A percentile compares a stretch with the other conserved stretches of the same genome.
phyloP scores from a whole-genome alignment of 2,888 invertebrate species.

The Beris morrisii region DNA sequence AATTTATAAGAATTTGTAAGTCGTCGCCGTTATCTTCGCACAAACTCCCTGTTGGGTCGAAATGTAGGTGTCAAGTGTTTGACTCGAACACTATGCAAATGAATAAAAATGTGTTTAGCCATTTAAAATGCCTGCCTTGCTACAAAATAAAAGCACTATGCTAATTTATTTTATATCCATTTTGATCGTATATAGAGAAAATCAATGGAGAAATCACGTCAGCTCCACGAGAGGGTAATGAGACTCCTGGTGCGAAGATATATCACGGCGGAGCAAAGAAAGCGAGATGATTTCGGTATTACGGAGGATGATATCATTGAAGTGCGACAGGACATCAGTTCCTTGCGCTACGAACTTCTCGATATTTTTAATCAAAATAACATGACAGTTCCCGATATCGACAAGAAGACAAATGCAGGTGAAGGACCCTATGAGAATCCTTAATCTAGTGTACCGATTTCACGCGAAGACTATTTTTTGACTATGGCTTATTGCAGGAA shows the following conservation, averaged over 20 bases:
- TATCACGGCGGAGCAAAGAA: slow-evolving; percentile 85
- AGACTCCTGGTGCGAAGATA: slow-evolving; percentile 85
- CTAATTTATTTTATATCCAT: slow-evolving; percentile 4
- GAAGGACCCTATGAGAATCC: slow-evolving; percentile 5
- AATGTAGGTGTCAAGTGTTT: background rate
- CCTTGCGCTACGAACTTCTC: slow-evolving; percentile 87
- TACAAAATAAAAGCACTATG: background rate
- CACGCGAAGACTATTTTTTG: background rate
- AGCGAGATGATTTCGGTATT: slow-evolving; percentile 87
- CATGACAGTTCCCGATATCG: slow-evolving; percentile 77
- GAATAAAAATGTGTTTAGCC: slow-evolving; percentile 28
- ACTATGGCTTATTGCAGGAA: slow-evolving; percentile 69
- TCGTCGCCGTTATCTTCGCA: background rate
- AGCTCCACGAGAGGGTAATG: slow-evolving; percentile 83
- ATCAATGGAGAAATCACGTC: slow-evolving; percentile 69
- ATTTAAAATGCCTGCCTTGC: slow-evolving; percentile 10
- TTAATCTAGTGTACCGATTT: background rate
- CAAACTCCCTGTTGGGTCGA: background rate
- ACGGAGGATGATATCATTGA: slow-evolving; percentile 98
- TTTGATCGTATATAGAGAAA: slow-evolving; percentile 62
- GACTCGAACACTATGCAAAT: slow-evolving; percentile 17
- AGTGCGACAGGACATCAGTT: slow-evolving; percentile 95
- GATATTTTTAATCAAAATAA: slow-evolving; percentile 89
- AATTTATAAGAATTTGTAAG: slow-evolving; percentile 31
- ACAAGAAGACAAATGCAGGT: slow-evolving; percentile 60